These are phyloP conservation scores for Perizoma affinitatum DNA, from an alignment of 2,888 invertebrate species.

Conservation along the genomic window DNA sequence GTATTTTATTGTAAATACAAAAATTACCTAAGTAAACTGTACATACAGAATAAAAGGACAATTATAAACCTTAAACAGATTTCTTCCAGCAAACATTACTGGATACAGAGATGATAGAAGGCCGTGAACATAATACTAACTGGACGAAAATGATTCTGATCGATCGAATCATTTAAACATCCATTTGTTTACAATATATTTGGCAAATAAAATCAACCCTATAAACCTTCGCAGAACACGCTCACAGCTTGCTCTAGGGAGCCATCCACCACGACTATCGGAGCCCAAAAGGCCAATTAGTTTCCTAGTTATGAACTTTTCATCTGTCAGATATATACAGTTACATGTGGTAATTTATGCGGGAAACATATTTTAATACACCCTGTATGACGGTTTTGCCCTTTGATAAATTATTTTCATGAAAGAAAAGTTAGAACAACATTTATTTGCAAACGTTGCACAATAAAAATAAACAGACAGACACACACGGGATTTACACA, in stretches of 20 bases:
- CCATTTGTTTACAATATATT: not conserved
- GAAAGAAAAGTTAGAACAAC: no score
- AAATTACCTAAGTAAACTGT: no score
- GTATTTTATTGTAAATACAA: not conserved
- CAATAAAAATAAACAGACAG: no score
- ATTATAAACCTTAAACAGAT: no score
- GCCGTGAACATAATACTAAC: no score
- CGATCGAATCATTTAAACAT: not conserved
- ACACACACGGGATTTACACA: no score
- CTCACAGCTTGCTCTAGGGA: conserved; percentile 49
- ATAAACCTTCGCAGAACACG: conserved; percentile 24
- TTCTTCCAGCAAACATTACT: no score
- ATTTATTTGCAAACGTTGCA: no score
- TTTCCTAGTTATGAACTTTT: conserved; percentile 72
- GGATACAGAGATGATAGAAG: no score
- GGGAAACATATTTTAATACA: conserved; percentile 45
- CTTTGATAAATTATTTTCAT: conserved; percentile 11
- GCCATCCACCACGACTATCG: conserved; percentile 62
- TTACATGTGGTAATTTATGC: conserved; percentile 46
- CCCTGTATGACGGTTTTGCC: conserved; percentile 25
- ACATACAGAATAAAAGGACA: no score
- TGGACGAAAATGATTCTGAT: no score
- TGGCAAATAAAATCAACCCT: not conserved
- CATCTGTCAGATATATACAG: conserved; percentile 59
- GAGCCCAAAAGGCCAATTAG: conserved; percentile 65